Conservation (phyloP, 2,113 vertebrate genomes). For the Seriola aureovittata region DNA sequence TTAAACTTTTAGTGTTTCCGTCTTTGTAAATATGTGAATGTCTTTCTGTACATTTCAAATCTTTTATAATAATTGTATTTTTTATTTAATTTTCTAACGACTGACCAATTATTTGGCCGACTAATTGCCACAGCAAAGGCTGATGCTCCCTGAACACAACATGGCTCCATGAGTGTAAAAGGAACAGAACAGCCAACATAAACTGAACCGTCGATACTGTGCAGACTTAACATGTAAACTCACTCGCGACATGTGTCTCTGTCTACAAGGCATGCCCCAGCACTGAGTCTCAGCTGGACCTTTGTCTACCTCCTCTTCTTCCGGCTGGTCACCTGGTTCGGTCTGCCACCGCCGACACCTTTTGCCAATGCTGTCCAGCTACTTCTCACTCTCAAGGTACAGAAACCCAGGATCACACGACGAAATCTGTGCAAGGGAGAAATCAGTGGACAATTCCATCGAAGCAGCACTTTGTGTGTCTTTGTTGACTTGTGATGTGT, state of each 20-base stretch:
- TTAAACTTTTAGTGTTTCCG: not conserved
- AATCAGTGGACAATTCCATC: not conserved
- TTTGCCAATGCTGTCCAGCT: constrained; percentile 93
- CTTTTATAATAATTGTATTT: not conserved
- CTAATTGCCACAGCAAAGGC: not conserved
- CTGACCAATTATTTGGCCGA: not conserved
- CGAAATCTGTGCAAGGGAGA: not conserved
- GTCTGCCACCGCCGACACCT: constrained; percentile 87
- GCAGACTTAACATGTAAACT: constrained; percentile 2
- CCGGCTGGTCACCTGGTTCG: constrained; percentile 83
- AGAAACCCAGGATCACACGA: not conserved
- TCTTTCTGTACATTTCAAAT: not conserved
- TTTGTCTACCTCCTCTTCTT: constrained; percentile 95
- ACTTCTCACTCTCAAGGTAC: constrained; percentile 91
- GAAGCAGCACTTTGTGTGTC: not conserved
- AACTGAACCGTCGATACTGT: not conserved
- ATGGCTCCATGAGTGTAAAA: not conserved
- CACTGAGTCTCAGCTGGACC: constrained; percentile 88
- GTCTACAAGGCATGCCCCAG: constrained; percentile 85
- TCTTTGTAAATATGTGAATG: too few species aligned
- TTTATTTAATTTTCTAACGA: not conserved
- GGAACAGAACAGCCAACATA: not conserved
- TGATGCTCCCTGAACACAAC: not conserved
- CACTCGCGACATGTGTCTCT: not conserved
- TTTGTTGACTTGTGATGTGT: not conserved